These are phyloP conservation scores for Desoria tigrina DNA, from an alignment of 2,888 invertebrate genomes.

Conservation along the genomic window DNA sequence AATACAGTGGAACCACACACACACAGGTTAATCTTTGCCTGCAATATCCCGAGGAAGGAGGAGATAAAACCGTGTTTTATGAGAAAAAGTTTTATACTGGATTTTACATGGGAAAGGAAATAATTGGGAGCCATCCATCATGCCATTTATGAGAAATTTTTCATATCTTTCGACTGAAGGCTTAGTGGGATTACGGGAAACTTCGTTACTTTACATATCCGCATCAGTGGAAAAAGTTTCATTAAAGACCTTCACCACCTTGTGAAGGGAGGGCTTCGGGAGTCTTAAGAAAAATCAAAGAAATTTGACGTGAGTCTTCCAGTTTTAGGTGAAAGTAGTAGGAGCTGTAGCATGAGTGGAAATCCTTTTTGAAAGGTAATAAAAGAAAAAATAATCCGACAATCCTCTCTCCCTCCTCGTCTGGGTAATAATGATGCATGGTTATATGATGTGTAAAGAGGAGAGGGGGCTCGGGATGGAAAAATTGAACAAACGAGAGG, in stretches of 20 bases:
- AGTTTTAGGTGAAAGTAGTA: not conserved
- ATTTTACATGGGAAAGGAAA: conserved; percentile 20
- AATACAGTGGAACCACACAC: no score
- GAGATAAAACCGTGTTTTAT: conserved; percentile 13
- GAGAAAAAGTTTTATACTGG: conserved; percentile 18
- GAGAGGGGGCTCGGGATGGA: no score
- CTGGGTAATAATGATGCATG: not conserved
- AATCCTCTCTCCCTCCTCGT: not conserved
- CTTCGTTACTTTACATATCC: not conserved
- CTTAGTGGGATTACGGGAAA: conserved; percentile 21
- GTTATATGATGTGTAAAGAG: no score
- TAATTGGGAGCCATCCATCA: conserved; percentile 23
- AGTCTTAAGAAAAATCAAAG: conserved; percentile 10
- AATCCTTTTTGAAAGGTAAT: conserved; percentile 2
- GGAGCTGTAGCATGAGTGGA: no score
- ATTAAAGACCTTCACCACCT: conserved; percentile 23
- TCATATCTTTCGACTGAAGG: conserved; percentile 19
- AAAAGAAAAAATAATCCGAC: conserved; percentile 7
- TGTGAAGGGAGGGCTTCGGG: not conserved
- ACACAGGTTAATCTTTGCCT: no score
- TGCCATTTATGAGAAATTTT: conserved; percentile 24
- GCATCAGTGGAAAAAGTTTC: conserved; percentile 18
- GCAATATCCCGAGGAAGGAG: not conserved
- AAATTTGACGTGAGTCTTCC: conserved; percentile 5
- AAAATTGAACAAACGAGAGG: not conserved